Conservation (phyloP, 2,113 vertebrate species). For the Paramormyrops kingsleyae region DNA sequence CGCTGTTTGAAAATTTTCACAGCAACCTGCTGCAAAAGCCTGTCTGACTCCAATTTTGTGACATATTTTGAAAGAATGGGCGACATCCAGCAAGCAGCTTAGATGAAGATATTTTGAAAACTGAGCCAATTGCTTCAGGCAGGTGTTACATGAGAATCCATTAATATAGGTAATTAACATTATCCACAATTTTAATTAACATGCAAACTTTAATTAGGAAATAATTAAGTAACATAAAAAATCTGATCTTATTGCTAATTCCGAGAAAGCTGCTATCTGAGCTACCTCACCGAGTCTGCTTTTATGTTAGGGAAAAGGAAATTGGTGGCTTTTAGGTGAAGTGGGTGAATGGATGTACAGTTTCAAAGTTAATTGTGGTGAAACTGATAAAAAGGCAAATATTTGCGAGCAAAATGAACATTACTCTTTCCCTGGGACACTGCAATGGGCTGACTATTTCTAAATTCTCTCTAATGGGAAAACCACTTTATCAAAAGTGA, state of each 20-base stretch:
- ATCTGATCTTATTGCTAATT: constrained; percentile 77
- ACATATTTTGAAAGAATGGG: constrained; percentile 35
- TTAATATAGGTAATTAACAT: constrained; percentile 98
- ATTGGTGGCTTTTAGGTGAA: constrained; percentile 20
- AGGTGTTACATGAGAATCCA: constrained; percentile 92
- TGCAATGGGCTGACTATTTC: constrained; percentile 15
- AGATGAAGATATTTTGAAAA: constrained; percentile 94
- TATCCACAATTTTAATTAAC: constrained; percentile 96
- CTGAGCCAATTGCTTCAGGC: constrained; percentile 87
- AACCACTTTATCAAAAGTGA: constrained; percentile 4
- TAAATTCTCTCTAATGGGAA: background rate
- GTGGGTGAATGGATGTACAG: constrained; percentile 35
- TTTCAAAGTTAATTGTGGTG: constrained; percentile 39
- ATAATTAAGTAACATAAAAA: constrained; percentile 88
- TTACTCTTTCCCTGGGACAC: constrained; percentile 23
- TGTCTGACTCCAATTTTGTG: constrained; percentile 28
- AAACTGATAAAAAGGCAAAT: constrained; percentile 29
- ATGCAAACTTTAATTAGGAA: constrained; percentile 95
- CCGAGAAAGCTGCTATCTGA: constrained; percentile 23
- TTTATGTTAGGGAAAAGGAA: constrained; percentile 26
- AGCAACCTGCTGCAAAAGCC: constrained; percentile 32
- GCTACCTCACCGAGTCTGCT: constrained; percentile 24
- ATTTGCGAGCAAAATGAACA: constrained; percentile 11
- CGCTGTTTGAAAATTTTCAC: constrained; percentile 29
- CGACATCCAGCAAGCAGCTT: constrained; percentile 49